Percentiles rank a stretch among this genome's conserved stretches.
phyloP scores from a whole-genome alignment of 2,888 invertebrate genomes.

The Endomychus coccineus region DNA sequence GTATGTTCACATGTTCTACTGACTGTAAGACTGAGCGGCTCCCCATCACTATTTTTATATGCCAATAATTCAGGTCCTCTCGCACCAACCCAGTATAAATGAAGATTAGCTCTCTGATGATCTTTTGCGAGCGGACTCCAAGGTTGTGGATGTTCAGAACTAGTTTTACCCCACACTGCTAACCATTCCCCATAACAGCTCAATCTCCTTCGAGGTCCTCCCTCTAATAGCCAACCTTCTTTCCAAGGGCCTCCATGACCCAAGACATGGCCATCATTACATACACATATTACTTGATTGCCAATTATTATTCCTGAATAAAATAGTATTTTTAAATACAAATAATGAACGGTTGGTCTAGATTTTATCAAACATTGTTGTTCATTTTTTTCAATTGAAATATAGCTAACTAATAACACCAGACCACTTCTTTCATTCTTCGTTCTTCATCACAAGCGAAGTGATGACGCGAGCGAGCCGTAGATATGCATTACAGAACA shows the following conservation, averaged over 20 bases:
- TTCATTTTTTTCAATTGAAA: too few species aligned
- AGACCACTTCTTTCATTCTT: too few species aligned
- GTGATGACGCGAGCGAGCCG: too few species aligned
- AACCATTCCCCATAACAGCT: conserved; percentile 46
- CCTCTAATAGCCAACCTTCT: conserved; percentile 45
- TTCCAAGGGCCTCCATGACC: conserved; percentile 45
- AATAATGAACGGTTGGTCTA: too few species aligned
- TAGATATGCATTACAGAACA: too few species aligned
- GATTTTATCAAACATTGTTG: too few species aligned
- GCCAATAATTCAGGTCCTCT: conserved; percentile 65
- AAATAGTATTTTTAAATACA: neutral
- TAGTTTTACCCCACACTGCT: conserved; percentile 79
- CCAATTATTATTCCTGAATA: conserved; percentile 33
- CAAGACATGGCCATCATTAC: conserved; percentile 39
- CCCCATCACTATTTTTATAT: conserved; percentile 80
- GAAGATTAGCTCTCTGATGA: conserved; percentile 82
- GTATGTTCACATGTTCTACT: conserved; percentile 60
- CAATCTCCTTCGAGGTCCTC: conserved; percentile 40
- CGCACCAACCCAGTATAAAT: conserved; percentile 55
- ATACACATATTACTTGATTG: conserved; percentile 37
- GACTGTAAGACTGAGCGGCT: conserved; percentile 75
- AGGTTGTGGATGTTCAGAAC: conserved; percentile 81
- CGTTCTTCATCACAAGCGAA: too few species aligned
- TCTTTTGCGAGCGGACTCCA: conserved; percentile 83
- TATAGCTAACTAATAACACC: too few species aligned